A percentile compares a stretch with the other conserved stretches of the same genome.
These are phyloP conservation scores for Ispidina picta DNA, from an alignment of 2,797 vertebrate genomes.

Conservation along the genomic window DNA sequence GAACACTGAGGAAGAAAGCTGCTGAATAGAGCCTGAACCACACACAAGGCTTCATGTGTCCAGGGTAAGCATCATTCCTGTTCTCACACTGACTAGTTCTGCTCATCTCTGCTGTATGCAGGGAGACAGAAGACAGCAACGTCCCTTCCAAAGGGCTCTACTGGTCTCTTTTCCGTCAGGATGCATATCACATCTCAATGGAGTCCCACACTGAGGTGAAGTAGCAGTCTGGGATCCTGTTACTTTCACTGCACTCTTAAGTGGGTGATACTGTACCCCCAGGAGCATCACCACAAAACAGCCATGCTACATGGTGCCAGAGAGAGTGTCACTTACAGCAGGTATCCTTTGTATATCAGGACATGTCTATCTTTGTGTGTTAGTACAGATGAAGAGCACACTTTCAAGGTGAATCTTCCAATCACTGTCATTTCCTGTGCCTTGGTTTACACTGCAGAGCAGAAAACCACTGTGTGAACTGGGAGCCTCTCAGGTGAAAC, in stretches of 20 bases:
- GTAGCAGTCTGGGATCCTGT: background rate
- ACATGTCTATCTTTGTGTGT: background rate
- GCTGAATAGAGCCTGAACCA: background rate
- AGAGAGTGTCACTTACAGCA: background rate
- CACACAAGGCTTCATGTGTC: background rate
- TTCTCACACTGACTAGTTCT: background rate
- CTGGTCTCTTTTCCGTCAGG: rapidly evolving
- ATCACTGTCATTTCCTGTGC: background rate
- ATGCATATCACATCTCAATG: background rate
- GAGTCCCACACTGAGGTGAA: background rate
- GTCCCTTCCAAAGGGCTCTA: background rate
- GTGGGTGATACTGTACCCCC: background rate
- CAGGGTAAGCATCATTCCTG: background rate
- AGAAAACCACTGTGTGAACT: background rate
- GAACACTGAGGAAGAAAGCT: background rate
- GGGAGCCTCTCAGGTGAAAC: background rate
- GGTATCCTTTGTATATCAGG: rapidly evolving
- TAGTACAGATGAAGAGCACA: rapidly evolving
- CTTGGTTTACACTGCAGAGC: background rate
- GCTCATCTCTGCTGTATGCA: background rate
- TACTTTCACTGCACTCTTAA: background rate
- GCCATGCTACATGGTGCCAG: background rate
- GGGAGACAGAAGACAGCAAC: background rate
- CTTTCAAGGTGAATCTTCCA: background rate
- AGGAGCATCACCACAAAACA: background rate